Base-by-base conservation (phyloP, 2,113 vertebrate species). In the Anseranas semipalmata region DNA sequence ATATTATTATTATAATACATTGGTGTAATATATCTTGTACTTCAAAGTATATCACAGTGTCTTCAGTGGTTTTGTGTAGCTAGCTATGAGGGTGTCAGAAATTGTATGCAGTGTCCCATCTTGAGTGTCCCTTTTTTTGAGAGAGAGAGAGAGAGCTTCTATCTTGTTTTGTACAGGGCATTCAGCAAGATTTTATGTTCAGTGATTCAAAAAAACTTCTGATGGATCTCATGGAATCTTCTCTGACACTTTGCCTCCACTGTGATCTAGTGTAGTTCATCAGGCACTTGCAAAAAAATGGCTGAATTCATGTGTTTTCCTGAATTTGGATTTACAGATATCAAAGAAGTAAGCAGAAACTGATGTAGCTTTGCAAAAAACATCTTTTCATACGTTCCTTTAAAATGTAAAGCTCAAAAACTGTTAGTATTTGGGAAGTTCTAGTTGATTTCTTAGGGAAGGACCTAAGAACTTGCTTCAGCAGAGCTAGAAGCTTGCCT, bases 101-200 rank as follows among this genome's bases (percentile, higher is more conserved):
- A 71, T 71, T 0, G 0, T 27, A 28, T 48, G 18, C 4, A 7
- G 6, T 59, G 33, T 56, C 41, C 15, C 30, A 8, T 52, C 45
- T 14, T n/a, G n/a, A 7, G 6, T 59, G 33, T 56, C 41, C 15
- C 30, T 52, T 39, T 14, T 66, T 17, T 28, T 27, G 15, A 62
- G 35, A 62, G 7, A 67, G 56, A 37, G 15, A 27, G 24, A 52
- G 50, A 52, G 50, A 27, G 50, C 10, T 73, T 77, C 32, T 73
- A 2, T 39, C n/a, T 68, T 39, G 22, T 18, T 92, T 84, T 62
- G 43, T 87, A 27, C 22, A 56, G 48, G 18, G 45, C 53, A 33
- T 87, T 68, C 53, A 87, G 24, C 10, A n/a, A 70, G 45, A 25
- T 32, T 33, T 65, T 68, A 15, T 24, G 41, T 72, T 53, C 37